Conservation (phyloP, 2,113 vertebrate genomes). For the Sinocyclocheilus grahami region DNA sequence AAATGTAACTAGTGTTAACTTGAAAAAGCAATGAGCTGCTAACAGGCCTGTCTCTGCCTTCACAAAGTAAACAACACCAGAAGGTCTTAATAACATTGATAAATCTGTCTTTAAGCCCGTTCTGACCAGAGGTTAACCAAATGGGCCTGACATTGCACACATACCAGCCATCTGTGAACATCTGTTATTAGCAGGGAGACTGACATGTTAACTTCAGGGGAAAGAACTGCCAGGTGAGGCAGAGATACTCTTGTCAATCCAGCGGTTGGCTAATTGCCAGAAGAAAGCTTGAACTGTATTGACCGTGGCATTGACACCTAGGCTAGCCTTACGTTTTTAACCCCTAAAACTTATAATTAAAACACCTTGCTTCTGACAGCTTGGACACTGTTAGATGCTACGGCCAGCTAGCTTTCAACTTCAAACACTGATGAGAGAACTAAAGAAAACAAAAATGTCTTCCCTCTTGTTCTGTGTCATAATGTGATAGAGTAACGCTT, state of each 20-base stretch:
- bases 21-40: background rate
- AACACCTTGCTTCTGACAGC: background rate
- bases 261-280: slow-evolving; percentile 32
- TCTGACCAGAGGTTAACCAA: slow-evolving; percentile 44
- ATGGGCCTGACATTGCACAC: slow-evolving; percentile 1
- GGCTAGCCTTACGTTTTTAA: slow-evolving; percentile 1
- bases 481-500: background rate
- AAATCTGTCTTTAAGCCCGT: slow-evolving; percentile 36
- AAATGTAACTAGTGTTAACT: background rate
- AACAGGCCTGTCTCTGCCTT: background rate
- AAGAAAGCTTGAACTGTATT: slow-evolving; percentile 33
- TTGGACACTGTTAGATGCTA: slow-evolving; percentile 12
- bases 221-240: slow-evolving; percentile 40
- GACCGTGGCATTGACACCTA: slow-evolving; percentile 31
- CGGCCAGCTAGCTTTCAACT: background rate
- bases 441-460: slow-evolving; percentile 2
- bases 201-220: slow-evolving; percentile 32
- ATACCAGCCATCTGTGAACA: background rate
- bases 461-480: background rate
- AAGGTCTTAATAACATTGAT: slow-evolving; percentile 36
- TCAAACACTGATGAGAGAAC: background rate
- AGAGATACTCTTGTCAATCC: slow-evolving; percentile 12
- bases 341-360: slow-evolving; percentile 13
- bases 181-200: slow-evolving; percentile 43
- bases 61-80: slow-evolving; percentile 13